A percentile compares a stretch with the other conserved stretches of the same genome.
Conservation (phyloP, 2,113 vertebrate genomes). For the Onychostoma macrolepis region DNA sequence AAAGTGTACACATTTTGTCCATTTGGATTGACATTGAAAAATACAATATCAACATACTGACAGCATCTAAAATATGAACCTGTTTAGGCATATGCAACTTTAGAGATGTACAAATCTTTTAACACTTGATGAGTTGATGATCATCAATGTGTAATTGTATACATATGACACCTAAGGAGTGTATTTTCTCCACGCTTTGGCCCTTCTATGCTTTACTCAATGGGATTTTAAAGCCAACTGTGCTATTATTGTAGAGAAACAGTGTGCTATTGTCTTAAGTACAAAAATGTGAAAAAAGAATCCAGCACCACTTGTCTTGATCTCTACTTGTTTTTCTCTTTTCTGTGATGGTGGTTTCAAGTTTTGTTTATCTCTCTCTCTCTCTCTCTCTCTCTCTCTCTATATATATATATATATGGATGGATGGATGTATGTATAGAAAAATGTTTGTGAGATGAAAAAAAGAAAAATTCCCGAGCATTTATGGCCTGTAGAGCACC, state of each 20-base stretch:
- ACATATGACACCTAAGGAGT: neutral
- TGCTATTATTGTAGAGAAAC: neutral
- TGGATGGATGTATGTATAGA: neutral
- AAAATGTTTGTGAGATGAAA: neutral
- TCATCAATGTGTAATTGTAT: neutral
- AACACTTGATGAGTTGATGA: neutral
- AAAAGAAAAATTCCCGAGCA: neutral
- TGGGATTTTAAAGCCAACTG: neutral
- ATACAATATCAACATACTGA: neutral
- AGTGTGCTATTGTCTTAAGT: neutral
- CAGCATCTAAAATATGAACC: neutral
- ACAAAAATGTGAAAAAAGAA: too few relatives aligned
- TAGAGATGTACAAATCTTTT: neutral
- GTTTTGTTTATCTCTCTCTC: too few relatives aligned
- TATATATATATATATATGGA: too few relatives aligned
- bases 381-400: too few relatives aligned
- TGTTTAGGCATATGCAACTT: neutral
- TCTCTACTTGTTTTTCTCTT: too few relatives aligned
- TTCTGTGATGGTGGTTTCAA: too few relatives aligned
- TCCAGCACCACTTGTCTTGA: too few relatives aligned
- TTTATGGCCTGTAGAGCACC: neutral
- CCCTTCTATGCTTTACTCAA: neutral
- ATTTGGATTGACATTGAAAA: neutral
- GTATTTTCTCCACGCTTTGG: neutral
- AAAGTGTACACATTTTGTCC: neutral